Base-by-base conservation (phyloP, 1,140 invertebrate genomes). In the Lepeophtheirus salmonis region DNA sequence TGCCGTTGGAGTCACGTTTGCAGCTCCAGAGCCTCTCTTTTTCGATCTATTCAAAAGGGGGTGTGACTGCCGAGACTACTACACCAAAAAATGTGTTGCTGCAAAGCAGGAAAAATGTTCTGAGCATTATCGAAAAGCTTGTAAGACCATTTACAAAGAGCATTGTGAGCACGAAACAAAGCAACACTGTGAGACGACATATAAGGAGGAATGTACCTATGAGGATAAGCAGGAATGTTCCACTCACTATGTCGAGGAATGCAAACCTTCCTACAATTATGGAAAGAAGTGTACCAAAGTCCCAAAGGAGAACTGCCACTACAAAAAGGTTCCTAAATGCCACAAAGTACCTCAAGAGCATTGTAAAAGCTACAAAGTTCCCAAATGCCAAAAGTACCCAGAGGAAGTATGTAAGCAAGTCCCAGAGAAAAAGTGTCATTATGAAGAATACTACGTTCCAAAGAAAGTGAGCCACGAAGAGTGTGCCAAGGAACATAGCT, bases 301-400 rank as follows among this genome's bases (percentile, higher is more conserved):
- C 52, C 52, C 52, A 17, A 14, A 54, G 16, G 16, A 54, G 52
- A 54, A 22, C 16, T 54, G 52, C 52, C 52, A 54, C 52, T 54
- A 54, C 14, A 22, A 20, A 17, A 22, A 16, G 18, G 52, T 18
- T 17, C 16, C 16, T 14, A 54, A 54, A 22, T 54, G 52, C 52
- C 52, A 54, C 52, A 54, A 54, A 54, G 52, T 54, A 22, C 52
- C 52, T 14, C 52, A 54, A 16, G 16, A 54, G 52, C 52, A 54
- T 22, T 54, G 52, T 22, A 18, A 17, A 14, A 22, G 23, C 52
- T 54, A 54, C 52, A 54, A 16, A n/a, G 52, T 54, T 17, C 52
- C 52, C 52, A 16, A 54, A n/a, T 54, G 52, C 52, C 17, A 54
- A 1, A 54, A 54, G 18, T 17, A 18, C 3, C 52, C 52, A 16